phyloP scores from a whole-genome alignment of 2,797 vertebrate species.

The Anguilla obscura region DNA sequence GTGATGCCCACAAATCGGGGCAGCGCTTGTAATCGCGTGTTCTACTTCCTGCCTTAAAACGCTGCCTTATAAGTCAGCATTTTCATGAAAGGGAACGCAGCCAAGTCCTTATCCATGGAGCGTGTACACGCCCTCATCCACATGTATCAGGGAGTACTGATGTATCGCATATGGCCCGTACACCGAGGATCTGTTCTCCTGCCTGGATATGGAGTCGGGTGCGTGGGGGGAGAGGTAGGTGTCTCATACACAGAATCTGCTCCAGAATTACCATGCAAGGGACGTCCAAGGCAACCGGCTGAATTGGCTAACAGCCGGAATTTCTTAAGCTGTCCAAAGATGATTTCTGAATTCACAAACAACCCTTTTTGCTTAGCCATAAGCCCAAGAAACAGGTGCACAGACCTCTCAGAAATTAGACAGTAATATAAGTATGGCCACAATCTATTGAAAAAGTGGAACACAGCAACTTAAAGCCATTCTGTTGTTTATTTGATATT shows the following conservation, averaged over 20 bases:
- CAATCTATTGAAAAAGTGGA: neutral
- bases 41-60: neutral
- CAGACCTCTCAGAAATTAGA: neutral
- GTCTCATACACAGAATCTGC: neutral
- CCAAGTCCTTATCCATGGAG: neutral
- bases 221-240: conserved; percentile 1
- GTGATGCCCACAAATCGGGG: neutral
- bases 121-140: neutral
- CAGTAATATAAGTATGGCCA: neutral
- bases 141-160: neutral
- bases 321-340: neutral
- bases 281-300: neutral
- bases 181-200: neutral
- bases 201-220: neutral
- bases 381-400: neutral
- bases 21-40: neutral
- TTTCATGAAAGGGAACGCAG: neutral
- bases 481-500: neutral
- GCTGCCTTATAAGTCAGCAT: neutral
- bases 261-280: neutral
- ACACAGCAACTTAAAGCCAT: neutral
- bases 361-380: neutral
- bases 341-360: neutral
- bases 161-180: neutral
- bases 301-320: neutral